These are phyloP conservation scores for Drosophila barbarae DNA, from an alignment of 2,888 invertebrate species.

Conservation along the genomic window DNA sequence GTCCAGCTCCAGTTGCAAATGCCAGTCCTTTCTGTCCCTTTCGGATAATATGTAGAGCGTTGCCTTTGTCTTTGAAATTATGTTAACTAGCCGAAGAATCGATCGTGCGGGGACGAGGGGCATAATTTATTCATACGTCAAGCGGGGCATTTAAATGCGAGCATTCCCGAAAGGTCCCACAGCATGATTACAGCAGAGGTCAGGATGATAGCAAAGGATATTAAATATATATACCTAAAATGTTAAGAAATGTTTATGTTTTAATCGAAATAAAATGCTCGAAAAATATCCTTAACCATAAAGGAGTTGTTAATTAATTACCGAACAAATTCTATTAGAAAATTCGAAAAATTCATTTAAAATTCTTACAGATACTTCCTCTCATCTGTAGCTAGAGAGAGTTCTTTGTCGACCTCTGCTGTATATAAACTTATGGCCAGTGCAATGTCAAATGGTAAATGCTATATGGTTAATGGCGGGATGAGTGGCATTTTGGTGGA, in stretches of 20 bases:
- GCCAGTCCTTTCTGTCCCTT: not conserved
- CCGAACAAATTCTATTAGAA: not conserved
- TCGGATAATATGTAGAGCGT: conserved; percentile 56
- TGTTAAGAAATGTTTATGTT: not conserved
- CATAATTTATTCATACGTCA: conserved; percentile 57
- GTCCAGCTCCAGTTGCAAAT: conserved; percentile 22
- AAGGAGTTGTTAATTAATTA: too few species aligned
- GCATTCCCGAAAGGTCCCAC: conserved; percentile 22
- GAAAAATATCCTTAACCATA: too few species aligned
- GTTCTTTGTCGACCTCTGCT: not conserved
- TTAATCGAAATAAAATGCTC: too few species aligned
- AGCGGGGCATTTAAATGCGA: conserved; percentile 34
- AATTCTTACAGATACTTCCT: not conserved
- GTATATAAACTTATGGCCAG: conserved; percentile 30
- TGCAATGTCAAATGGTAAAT: conserved; percentile 45
- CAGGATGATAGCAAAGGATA: not conserved
- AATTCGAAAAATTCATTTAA: not conserved
- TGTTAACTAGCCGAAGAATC: conserved; percentile 58
- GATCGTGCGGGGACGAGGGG: conserved; percentile 42
- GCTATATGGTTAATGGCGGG: conserved; percentile 19
- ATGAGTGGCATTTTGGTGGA: conserved; percentile 23
- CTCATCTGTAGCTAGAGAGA: not conserved
- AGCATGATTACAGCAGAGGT: not conserved
- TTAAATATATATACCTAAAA: not conserved
- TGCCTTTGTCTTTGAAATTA: conserved; percentile 49